These are phyloP conservation scores for Melanaphis sacchari DNA, from an alignment of 1,140 invertebrate genomes.

Conservation along the genomic window DNA sequence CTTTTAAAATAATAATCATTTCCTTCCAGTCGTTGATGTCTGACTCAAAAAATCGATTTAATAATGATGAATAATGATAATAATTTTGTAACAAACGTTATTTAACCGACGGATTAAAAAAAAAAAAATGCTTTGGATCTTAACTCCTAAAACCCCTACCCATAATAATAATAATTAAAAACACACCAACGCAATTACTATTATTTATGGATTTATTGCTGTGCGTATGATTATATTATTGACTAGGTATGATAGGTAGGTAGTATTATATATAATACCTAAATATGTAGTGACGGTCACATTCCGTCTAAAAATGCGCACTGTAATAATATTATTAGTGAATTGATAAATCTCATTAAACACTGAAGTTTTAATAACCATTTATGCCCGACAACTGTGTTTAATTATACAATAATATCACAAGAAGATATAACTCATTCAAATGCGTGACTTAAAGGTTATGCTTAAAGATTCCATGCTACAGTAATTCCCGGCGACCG, in stretches of 20 bases:
- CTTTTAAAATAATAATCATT: not conserved
- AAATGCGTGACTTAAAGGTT: not conserved
- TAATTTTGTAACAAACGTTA: not conserved
- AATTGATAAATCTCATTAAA: constrained; percentile 17
- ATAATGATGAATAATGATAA: not conserved
- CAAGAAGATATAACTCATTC: constrained; percentile 24
- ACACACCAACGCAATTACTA: not conserved
- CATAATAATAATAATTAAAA: not conserved
- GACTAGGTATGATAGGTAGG: not conserved
- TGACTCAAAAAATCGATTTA: not conserved
- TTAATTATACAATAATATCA: constrained; percentile 21
- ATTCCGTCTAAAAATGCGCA: not conserved
- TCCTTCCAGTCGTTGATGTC: not conserved
- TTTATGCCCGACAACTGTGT: not conserved
- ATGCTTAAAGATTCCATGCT: not conserved
- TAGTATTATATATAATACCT: not conserved
- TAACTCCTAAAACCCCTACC: not conserved
- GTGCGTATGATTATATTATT: not conserved
- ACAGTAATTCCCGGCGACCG: not conserved
- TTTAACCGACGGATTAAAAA: not conserved
- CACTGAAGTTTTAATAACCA: not conserved
- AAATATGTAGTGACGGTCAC: not conserved
- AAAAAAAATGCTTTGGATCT: not conserved
- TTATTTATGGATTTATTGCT: not conserved
- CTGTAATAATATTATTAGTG: not conserved